phyloP scores from a whole-genome alignment of 2,113 vertebrate genomes.

The Eulacestoma nigropectus region DNA sequence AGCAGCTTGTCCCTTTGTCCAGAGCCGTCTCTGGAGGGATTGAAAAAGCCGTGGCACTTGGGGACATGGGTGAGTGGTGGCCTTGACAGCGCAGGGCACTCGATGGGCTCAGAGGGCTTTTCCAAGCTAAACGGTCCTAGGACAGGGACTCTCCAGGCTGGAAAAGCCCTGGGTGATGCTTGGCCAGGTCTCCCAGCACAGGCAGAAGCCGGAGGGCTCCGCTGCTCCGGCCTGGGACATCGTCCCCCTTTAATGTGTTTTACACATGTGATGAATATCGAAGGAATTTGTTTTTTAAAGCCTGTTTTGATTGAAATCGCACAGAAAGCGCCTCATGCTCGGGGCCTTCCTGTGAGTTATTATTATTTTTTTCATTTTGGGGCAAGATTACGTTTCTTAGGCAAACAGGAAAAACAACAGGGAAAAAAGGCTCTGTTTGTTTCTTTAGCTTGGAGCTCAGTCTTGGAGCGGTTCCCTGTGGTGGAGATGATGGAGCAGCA shows the following conservation, averaged over 20 bases:
- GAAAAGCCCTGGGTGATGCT: background rate
- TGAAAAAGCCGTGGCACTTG: background rate
- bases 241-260: constrained; percentile 23
- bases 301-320: constrained; percentile 58
- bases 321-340: constrained; percentile 7
- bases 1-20: background rate
- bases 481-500: background rate
- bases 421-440: constrained; percentile 53
- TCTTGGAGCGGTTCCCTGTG: background rate
- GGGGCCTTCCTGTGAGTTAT: constrained; percentile 55
- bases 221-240: background rate
- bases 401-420: constrained; percentile 62
- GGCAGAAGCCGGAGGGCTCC: background rate
- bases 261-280: constrained; percentile 29
- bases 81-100: background rate
- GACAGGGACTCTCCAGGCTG: background rate
- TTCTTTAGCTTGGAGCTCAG: constrained; percentile 40
- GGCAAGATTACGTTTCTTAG: constrained; percentile 57
- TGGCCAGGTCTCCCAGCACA: background rate
- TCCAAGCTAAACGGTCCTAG: background rate
- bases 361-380: constrained; percentile 55
- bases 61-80: background rate
- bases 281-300: constrained; percentile 60
- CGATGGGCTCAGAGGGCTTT: background rate
- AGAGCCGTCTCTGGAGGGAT: background rate